Percentiles rank a stretch among this genome's conserved stretches.
phyloP scores from a whole-genome alignment of 2,797 vertebrate genomes.

The Etheostoma perlongum region DNA sequence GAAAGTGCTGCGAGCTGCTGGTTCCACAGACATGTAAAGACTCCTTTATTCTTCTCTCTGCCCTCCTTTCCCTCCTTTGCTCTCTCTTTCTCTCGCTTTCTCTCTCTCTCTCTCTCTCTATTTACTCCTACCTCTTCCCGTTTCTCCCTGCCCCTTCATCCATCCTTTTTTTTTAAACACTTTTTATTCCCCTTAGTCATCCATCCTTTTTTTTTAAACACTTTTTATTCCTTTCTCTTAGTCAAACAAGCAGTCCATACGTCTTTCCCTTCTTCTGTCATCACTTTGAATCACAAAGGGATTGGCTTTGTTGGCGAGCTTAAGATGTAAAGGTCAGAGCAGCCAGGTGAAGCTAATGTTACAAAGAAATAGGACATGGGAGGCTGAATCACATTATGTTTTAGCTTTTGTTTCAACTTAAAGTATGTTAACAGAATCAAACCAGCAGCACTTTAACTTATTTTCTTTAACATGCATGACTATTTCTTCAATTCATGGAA shows the following conservation, averaged over 20 bases:
- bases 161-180: slow-evolving; percentile 48
- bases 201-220: slow-evolving; percentile 51
- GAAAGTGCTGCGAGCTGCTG: slow-evolving; percentile 86
- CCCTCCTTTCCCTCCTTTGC: slow-evolving; percentile 40
- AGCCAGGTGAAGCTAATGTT: background rate
- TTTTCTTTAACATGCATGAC: background rate
- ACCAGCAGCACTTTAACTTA: background rate
- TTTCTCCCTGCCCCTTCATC: slow-evolving; percentile 76
- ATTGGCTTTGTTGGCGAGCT: background rate
- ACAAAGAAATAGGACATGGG: background rate
- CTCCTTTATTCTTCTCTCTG: slow-evolving; percentile 82
- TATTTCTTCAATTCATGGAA: background rate
- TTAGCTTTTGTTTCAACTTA: background rate
- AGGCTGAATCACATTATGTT: background rate
- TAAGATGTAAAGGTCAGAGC: background rate
- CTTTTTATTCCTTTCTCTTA: slow-evolving; percentile 35
- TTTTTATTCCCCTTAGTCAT: slow-evolving; percentile 53
- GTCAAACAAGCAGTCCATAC: slow-evolving; percentile 17
- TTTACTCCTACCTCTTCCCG: slow-evolving; percentile 77
- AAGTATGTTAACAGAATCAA: background rate
- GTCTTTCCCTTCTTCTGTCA: slow-evolving; percentile 28
- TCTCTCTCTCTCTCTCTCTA: slow-evolving; percentile 31
- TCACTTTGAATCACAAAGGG: slow-evolving; percentile 11
- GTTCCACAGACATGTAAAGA: slow-evolving; percentile 86
- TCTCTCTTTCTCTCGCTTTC: slow-evolving; percentile 18